phyloP scores from a whole-genome alignment of 1,140 invertebrate genomes.

The Sarcophaga peregrina region DNA sequence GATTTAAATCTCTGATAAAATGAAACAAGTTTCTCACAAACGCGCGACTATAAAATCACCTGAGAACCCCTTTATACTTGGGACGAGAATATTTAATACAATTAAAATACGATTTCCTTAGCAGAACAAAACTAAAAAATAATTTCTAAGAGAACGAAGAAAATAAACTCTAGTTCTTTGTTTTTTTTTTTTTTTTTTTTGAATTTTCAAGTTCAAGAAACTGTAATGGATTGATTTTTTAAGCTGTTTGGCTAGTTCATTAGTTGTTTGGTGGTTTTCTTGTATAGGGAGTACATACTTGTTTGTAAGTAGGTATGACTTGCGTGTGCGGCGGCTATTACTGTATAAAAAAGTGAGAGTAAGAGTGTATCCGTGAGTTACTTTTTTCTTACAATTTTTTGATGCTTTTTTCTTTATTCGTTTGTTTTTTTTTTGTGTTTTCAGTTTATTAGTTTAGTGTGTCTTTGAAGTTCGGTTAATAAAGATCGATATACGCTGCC shows the following conservation, averaged over 20 bases:
- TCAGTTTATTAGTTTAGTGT: conserved; percentile 21
- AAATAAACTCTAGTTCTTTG: conserved; percentile 15
- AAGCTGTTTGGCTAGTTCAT: not conserved
- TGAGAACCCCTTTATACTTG: not conserved
- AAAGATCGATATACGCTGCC: conserved; percentile 15
- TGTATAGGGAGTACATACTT: no score
- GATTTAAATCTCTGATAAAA: not conserved
- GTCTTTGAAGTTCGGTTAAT: conserved; percentile 8
- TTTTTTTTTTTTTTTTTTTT: not conserved
- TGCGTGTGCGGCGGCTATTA: no score
- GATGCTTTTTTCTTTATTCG: not conserved
- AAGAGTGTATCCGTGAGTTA: conserved; percentile 32
- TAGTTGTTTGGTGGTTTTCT: not conserved
- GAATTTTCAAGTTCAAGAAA: conserved; percentile 33
- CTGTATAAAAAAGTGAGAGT: conserved; percentile 33
- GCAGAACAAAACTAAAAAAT: not conserved
- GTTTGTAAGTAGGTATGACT: not conserved
- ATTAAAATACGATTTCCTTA: not conserved
- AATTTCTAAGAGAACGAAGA: not conserved
- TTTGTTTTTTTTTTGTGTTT: conserved; percentile 17
- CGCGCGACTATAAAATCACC: not conserved
- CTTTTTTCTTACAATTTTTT: not conserved
- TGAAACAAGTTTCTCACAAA: not conserved
- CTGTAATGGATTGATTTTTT: not conserved
- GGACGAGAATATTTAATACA: not conserved